Evolutionary conservation across 37 sponge, comb jelly and placozoan species (phyloP), one percentile per base, ranked within the genome.

Genomic region (Crambe crambe): DNA sequence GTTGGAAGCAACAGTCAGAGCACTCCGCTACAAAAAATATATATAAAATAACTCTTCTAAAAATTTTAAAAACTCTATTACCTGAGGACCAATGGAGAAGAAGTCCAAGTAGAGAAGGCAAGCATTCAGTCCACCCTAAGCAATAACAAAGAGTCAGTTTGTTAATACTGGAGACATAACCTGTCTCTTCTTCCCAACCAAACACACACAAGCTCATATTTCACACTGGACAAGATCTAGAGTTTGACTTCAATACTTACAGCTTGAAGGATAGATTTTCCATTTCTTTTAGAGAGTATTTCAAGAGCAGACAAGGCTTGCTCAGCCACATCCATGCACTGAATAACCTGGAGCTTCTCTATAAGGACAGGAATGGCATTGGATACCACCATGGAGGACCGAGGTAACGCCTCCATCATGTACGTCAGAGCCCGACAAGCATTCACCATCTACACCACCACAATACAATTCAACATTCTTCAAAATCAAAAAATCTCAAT

Each of bases 321-420:
- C 54, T 99, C 99, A 18, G 99, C 99, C 9, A 99, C 97, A 79
- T 98, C 99, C 90, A 98, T 92, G 80, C 92, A 98, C 75, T 91
- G 82, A 27, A 98, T 98, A 37, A 80, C 84, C 71, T 81, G 73
- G 40, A 92, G 82, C 73, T 94, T 97, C 71, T 86, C 85, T 25
- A 97, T 36, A 2, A 97, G 76, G n/a, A 80, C 66, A 39, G 92
- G 92, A 34, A 91, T 89, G 51, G 95, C 89, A 68, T 88, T 80
- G 2, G 83, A 80, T 56, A 97, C 86, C 57, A 92, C 80, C 31
- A 74, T 69, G 1, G 87, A 56, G 29, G 94, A 93, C 0, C 86
- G 76, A 12, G 99, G 99, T 27, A 98, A 76, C 9, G 88, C 95
- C 58, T 96, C 99, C 96, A 98, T 96, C 85, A 98, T 93, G 85